A percentile compares a stretch with the other conserved stretches of the same genome.
Evolutionary conservation across 1,140 invertebrate species (phyloP).

Genomic region (Temnothorax nylanderi): DNA sequence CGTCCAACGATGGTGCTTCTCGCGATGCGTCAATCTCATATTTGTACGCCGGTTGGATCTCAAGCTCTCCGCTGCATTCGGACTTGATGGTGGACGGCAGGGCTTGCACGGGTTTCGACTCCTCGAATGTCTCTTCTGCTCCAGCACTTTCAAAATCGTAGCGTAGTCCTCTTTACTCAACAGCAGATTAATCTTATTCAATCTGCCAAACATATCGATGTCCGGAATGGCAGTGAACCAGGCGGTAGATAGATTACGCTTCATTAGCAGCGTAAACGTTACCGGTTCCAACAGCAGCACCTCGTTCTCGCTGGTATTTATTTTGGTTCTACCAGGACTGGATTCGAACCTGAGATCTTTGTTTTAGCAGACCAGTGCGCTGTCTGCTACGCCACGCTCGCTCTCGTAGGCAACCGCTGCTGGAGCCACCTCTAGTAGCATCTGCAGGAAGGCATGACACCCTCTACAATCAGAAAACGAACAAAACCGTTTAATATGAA

Average conservation of each 20-base stretch:
- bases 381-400: too few relatives aligned
- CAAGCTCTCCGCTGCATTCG: background rate
- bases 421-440: slow-evolving; percentile 96
- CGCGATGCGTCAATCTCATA: slow-evolving; percentile 8
- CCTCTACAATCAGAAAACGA: slow-evolving; percentile 88
- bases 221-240: slow-evolving; percentile 94
- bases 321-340: too few relatives aligned
- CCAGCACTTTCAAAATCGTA: slow-evolving; percentile 92
- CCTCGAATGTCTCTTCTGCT: slow-evolving; percentile 91
- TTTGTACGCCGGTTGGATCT: slow-evolving; percentile 15
- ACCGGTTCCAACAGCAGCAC: slow-evolving; percentile 92
- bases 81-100: background rate
- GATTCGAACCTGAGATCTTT: too few relatives aligned
- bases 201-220: slow-evolving; percentile 92
- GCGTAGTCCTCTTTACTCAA: slow-evolving; percentile 93
- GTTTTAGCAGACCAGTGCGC: too few relatives aligned
- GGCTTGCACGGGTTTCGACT: slow-evolving; percentile 75
- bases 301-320: slow-evolving; percentile 84
- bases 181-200: slow-evolving; percentile 91
- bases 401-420: slow-evolving; percentile 92
- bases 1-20: slow-evolving; percentile 41
- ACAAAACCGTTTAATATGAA: background rate
- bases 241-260: slow-evolving; percentile 93
- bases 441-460: slow-evolving; percentile 95
- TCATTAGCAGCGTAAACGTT: slow-evolving; percentile 91